Evolutionary conservation across 2,888 invertebrate species (phyloP), one percentile per base, ranked within the genome.

Genomic region (Agrochola macilenta): DNA sequence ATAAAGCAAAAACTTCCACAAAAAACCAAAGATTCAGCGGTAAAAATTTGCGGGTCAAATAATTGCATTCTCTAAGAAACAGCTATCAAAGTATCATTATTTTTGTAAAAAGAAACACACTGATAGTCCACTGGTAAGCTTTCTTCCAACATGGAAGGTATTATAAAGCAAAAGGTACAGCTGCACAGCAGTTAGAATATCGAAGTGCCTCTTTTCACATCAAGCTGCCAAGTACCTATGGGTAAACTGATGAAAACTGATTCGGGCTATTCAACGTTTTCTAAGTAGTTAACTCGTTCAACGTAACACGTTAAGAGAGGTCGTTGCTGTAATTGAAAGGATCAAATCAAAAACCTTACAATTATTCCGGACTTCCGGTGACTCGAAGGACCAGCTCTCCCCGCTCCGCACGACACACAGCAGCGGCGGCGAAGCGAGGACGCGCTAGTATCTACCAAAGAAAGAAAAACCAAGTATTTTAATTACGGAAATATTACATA

Each of bases 361-460:
- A 43, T 74, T 17, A 9, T 54, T 75, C 43, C 7, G 20, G 26
- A 43, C 52, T 43, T 74, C 30, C 8, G 14, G 30, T 43, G 52
- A 52, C 20, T 35, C 1, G 65, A 52, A 76, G n/a, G 30, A 52
- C 8, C 60, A 60, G 60, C 35, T 43, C 20, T 58, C 76, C 75
- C n/a, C 60, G 65, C 66, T 77, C 60, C 66, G 74, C 74, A 65
- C 65, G 30, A 12, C 60, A 54, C 76, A 60, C 76, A 75, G 76
- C 30, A n/a, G 76, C 60, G 75, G 76, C 60, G 76, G 65, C 76
- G 76, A 66, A 66, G 66, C 75, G 60, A 66, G 65, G 66, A 26
- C 20, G 20, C 43, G 9, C 14, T 60, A 20, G n/a, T 20, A n/a
- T 2, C 73, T 74, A 57, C 12, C 1, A 17, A 74, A 74, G 43